Conservation (phyloP, 2,888 invertebrate species). For the Agrilus cyanescens region DNA sequence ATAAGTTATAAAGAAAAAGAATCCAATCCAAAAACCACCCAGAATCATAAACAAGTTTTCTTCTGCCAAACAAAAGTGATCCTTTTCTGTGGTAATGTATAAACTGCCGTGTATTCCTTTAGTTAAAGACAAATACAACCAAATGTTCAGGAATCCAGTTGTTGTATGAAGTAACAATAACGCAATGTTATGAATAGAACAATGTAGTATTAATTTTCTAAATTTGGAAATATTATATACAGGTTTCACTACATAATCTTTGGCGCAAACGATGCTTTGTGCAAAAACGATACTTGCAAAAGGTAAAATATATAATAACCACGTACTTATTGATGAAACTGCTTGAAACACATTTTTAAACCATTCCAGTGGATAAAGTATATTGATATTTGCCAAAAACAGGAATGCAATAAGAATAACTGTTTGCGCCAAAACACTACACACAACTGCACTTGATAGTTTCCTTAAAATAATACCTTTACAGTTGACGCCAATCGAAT, state of each 20-base stretch:
- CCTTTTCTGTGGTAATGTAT: conserved; percentile 36
- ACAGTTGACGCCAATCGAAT: conserved; percentile 20
- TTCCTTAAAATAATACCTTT: conserved; percentile 47
- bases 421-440: conserved; percentile 30
- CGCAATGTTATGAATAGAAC: conserved; percentile 47
- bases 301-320: conserved; percentile 52
- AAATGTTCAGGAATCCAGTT: conserved; percentile 55
- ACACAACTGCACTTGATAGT: conserved; percentile 37
- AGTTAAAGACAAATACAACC: conserved; percentile 55
- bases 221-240: conserved; percentile 56
- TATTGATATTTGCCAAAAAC: conserved; percentile 47
- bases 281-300: conserved; percentile 51
- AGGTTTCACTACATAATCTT: conserved; percentile 50
- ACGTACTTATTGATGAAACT: conserved; percentile 50
- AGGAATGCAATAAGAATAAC: conserved; percentile 27
- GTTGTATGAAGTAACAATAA: conserved; percentile 46
- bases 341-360: conserved; percentile 46
- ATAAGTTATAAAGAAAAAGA: conserved; percentile 46
- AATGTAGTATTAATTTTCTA: conserved; percentile 48
- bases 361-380: conserved; percentile 55
- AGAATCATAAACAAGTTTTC: conserved; percentile 55
- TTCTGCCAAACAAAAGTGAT: conserved; percentile 50
- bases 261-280: conserved; percentile 61
- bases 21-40: conserved; percentile 56
- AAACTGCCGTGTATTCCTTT: conserved; percentile 46